phyloP scores from a whole-genome alignment of 2,113 vertebrate genomes.

The Recurvirostra avosetta region DNA sequence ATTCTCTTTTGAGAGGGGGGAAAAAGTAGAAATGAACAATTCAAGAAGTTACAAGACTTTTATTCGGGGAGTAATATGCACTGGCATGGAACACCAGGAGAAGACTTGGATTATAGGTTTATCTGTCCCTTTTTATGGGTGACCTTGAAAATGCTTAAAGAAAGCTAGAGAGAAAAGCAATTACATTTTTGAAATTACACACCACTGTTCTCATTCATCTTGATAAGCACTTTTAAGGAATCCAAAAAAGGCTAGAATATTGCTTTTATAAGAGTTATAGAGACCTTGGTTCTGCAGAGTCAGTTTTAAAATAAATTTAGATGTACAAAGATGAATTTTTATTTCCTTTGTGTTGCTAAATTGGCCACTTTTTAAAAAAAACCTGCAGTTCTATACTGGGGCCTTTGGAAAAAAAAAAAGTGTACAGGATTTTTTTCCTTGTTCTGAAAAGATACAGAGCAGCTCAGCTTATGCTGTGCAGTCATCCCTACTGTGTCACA shows the following conservation, averaged over 20 bases:
- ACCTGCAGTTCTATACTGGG: neutral
- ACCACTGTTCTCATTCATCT: slow-evolving; percentile 79
- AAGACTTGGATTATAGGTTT: slow-evolving; percentile 39
- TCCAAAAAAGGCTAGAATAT: slow-evolving; percentile 66
- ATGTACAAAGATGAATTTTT: slow-evolving; percentile 70
- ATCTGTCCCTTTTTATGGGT: slow-evolving; percentile 37
- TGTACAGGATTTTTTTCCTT: neutral
- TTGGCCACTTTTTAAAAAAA: slow-evolving; percentile 24
- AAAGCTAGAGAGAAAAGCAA: slow-evolving; percentile 77
- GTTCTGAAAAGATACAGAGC: neutral
- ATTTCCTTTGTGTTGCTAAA: slow-evolving; percentile 69
- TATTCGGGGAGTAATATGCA: neutral
- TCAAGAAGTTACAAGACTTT: neutral
- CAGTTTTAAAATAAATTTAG: slow-evolving; percentile 75
- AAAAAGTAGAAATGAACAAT: neutral
- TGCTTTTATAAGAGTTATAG: slow-evolving; percentile 61
- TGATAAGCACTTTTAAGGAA: slow-evolving; percentile 81
- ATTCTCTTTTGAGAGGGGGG: neutral
- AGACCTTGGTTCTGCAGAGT: slow-evolving; percentile 51
- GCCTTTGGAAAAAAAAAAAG: neutral
- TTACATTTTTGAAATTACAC: slow-evolving; percentile 83
- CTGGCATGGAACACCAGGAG: slow-evolving; percentile 14
- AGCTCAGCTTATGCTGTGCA: neutral
- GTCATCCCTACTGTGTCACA: neutral
- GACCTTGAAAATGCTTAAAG: slow-evolving; percentile 75